Evolutionary conservation across 2,888 invertebrate genomes (phyloP).

Genomic region (Dioctria linearis): DNA sequence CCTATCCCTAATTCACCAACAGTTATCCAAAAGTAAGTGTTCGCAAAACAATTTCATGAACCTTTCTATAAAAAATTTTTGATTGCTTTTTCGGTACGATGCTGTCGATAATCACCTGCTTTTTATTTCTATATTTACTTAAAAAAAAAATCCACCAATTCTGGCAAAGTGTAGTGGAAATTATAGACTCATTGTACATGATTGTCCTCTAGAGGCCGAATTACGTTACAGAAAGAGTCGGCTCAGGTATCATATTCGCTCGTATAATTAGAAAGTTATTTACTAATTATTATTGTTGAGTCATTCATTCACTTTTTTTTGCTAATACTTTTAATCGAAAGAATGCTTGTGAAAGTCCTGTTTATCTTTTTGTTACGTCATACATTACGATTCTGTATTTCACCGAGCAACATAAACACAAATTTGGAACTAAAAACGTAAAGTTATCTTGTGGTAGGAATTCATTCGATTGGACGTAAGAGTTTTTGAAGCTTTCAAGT

Average conservation of each 20-base stretch:
- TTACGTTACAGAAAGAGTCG: constrained; percentile 69
- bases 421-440: too few relatives aligned
- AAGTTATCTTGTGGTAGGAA: too few relatives aligned
- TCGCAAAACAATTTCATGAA: not conserved
- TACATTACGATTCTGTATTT: not conserved
- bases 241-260: constrained; percentile 67
- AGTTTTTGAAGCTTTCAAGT: too few relatives aligned
- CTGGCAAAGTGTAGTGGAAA: constrained; percentile 64
- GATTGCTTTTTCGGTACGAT: constrained; percentile 3
- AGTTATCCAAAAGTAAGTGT: constrained; percentile 70
- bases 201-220: constrained; percentile 71
- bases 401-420: too few relatives aligned
- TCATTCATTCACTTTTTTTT: constrained; percentile 18
- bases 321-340: constrained; percentile 13
- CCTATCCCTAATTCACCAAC: constrained; percentile 68
- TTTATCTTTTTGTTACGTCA: not conserved
- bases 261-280: not conserved
- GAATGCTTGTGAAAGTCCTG: not conserved
- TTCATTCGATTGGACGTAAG: too few relatives aligned
- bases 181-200: constrained; percentile 69
- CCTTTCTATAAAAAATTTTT: constrained; percentile 1
- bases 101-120: constrained; percentile 37
- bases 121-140: constrained; percentile 36
- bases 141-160: constrained; percentile 26
- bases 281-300: not conserved